phyloP scores from a whole-genome alignment of 1,140 invertebrate species.

The Neuroterus valhalla region DNA sequence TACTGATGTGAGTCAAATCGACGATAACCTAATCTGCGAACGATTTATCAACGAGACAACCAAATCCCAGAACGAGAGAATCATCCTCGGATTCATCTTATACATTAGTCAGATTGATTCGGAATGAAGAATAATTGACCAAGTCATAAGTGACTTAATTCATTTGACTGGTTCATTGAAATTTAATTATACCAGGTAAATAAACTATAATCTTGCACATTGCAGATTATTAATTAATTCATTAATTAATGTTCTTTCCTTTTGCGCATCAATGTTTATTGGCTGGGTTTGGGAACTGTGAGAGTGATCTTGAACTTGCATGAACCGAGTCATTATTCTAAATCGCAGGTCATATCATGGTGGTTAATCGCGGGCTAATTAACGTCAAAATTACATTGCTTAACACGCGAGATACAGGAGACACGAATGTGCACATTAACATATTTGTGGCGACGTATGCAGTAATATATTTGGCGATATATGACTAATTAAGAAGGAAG shows the following conservation, averaged over 20 bases:
- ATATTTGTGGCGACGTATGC: slow-evolving; percentile 11
- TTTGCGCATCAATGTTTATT: too few species aligned
- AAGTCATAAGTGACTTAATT: too few species aligned
- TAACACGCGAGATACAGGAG: slow-evolving; percentile 34
- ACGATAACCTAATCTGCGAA: slow-evolving; percentile 7
- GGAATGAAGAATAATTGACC: too few species aligned
- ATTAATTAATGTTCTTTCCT: too few species aligned
- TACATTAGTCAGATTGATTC: too few species aligned
- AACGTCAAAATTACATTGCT: slow-evolving; percentile 48
- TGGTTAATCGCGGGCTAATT: slow-evolving; percentile 44
- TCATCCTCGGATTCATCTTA: too few species aligned
- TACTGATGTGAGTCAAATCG: slow-evolving; percentile 24
- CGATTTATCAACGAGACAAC: slow-evolving; percentile 9
- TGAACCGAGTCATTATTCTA: background rate
- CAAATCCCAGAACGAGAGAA: background rate
- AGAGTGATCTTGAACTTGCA: slow-evolving; percentile 12
- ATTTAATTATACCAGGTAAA: too few species aligned
- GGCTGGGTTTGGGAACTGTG: background rate
- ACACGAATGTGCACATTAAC: slow-evolving; percentile 2
- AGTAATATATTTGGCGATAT: slow-evolving; percentile 1
- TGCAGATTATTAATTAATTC: too few species aligned
- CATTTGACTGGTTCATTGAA: too few species aligned
- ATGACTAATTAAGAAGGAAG: slow-evolving; percentile 4
- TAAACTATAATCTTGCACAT: too few species aligned
- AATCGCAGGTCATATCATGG: slow-evolving; percentile 12